phyloP scores from a whole-genome alignment of 2,113 vertebrate species.

The Tychaedon coryphoeus region DNA sequence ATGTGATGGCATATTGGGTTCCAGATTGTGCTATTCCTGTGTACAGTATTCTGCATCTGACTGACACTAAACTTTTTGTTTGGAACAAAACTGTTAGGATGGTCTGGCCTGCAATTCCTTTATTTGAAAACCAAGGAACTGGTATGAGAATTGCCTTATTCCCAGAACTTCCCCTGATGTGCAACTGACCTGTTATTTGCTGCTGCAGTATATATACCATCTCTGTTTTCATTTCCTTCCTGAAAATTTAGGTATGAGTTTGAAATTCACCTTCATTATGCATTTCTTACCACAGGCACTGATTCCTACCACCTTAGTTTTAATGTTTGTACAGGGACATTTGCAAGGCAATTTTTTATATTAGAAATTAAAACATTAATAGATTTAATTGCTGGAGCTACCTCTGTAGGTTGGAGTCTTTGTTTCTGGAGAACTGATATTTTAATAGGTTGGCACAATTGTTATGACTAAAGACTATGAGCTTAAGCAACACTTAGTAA shows the following conservation, averaged over 20 bases:
- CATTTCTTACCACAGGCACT: not conserved
- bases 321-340: not conserved
- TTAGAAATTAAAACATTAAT: not conserved
- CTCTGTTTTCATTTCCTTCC: not conserved
- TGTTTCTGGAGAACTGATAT: not conserved
- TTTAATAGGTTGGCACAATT: not conserved
- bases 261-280: not conserved
- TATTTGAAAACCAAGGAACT: not conserved
- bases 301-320: not conserved
- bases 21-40: not conserved
- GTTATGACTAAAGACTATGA: not conserved
- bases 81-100: not conserved
- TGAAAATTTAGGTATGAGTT: not conserved
- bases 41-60: not conserved
- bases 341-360: not conserved
- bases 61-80: not conserved
- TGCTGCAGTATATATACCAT: not conserved
- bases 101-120: not conserved
- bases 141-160: not conserved
- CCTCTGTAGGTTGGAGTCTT: not conserved
- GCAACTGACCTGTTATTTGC: not conserved
- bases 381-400: not conserved
- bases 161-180: not conserved
- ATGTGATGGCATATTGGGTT: not conserved
- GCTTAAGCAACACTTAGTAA: not conserved